phyloP scores from a whole-genome alignment of 2,797 vertebrate genomes.

The Ctenopoma multispine region DNA sequence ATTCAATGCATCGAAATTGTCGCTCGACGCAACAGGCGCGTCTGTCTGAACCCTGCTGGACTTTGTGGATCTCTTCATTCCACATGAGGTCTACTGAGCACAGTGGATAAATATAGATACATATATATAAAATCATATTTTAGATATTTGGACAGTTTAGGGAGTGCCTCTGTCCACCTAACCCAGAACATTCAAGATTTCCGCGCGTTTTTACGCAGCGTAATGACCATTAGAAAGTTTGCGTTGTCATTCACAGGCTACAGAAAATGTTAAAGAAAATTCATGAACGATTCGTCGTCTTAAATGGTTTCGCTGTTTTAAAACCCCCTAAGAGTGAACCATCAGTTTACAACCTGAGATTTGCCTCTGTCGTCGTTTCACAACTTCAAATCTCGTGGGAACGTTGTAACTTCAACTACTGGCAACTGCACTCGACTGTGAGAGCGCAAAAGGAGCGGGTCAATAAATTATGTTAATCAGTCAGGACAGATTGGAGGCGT shows the following conservation, averaged over 20 bases:
- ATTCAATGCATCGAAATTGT: slow-evolving; percentile 7
- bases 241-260: too few relatives aligned
- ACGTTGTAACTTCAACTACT: not conserved
- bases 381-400: not conserved
- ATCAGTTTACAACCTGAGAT: not conserved
- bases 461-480: slow-evolving; percentile 79
- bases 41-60: slow-evolving; percentile 27
- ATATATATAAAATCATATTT: too few relatives aligned
- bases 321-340: not conserved
- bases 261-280: not conserved
- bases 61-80: slow-evolving; percentile 24
- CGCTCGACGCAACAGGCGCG: not conserved
- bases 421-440: not conserved
- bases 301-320: slow-evolving; percentile 5
- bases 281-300: not conserved
- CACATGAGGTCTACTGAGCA: slow-evolving; percentile 19
- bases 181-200: not conserved
- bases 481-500: slow-evolving; percentile 74
- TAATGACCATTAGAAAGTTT: not conserved
- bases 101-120: slow-evolving; percentile 10
- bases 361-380: slow-evolving; percentile 28
- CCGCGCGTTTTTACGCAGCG: slow-evolving; percentile 56
- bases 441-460: slow-evolving; percentile 28
- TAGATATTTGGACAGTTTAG: slow-evolving; percentile 1
- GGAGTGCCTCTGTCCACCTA: not conserved